These are phyloP conservation scores for Penaeus vannamei DNA, from an alignment of 1,140 invertebrate species.

Conservation along the genomic window DNA sequence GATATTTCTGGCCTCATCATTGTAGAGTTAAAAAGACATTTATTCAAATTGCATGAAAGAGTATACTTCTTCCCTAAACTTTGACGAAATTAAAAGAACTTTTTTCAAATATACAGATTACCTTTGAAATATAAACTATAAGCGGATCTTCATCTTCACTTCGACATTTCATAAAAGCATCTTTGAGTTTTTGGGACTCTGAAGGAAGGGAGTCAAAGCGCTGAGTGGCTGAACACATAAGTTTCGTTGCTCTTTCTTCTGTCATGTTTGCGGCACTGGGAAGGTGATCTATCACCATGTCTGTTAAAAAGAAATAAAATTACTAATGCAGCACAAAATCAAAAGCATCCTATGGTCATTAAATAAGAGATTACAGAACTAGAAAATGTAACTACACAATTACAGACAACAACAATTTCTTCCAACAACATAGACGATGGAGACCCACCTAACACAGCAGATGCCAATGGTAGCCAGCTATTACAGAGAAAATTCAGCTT, in stretches of 20 bases:
- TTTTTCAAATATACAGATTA: background rate
- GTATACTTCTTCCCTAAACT: no score
- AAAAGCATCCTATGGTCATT: background rate
- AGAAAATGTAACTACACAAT: constrained; percentile 11
- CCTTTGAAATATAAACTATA: constrained; percentile 93
- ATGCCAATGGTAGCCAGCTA: constrained; percentile 91
- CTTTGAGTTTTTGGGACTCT: constrained; percentile 82
- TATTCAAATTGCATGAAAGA: no score
- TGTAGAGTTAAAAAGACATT: no score
- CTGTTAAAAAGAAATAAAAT: constrained; percentile 69
- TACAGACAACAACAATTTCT: background rate
- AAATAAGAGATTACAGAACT: background rate
- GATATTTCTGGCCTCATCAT: no score
- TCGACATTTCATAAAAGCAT: constrained; percentile 83
- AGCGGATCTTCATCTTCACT: constrained; percentile 79
- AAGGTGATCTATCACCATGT: constrained; percentile 85
- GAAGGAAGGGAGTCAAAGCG: constrained; percentile 80
- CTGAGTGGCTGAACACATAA: constrained; percentile 81
- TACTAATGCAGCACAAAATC: constrained; percentile 28
- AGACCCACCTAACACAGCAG: constrained; percentile 78
- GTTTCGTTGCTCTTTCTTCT: constrained; percentile 82
- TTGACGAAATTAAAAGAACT: background rate
- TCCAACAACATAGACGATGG: constrained; percentile 23
- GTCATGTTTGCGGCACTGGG: constrained; percentile 86
- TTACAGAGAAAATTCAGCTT: constrained; percentile 86